Conservation (phyloP, 2,113 vertebrate genomes). For the Stercorarius parasiticus region DNA sequence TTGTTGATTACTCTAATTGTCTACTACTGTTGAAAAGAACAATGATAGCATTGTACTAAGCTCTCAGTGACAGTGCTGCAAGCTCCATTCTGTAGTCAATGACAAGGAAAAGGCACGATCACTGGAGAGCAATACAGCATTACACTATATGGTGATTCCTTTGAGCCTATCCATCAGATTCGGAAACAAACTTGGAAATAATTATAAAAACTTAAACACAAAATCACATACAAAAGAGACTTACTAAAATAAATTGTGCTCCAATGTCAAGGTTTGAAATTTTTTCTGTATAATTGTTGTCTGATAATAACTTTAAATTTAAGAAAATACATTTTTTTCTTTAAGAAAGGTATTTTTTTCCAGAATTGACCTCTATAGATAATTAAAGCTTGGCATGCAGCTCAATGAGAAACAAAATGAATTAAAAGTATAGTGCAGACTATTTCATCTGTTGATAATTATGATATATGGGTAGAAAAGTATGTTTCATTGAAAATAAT, state of each 20-base stretch:
- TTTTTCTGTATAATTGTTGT: not conserved
- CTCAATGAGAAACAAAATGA: not conserved
- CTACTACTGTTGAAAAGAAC: not conserved
- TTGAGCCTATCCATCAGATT: not conserved
- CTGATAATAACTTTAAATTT: not conserved
- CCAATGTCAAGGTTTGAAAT: not conserved
- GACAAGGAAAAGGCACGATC: not conserved
- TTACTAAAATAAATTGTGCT: not conserved
- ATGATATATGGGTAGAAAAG: not conserved
- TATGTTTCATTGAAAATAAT: not conserved
- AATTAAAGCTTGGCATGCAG: not conserved
- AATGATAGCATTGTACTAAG: not conserved
- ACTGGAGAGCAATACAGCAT: not conserved
- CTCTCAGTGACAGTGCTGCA: not conserved
- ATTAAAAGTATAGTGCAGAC: not conserved
- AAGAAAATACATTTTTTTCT: not conserved
- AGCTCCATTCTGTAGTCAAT: not conserved
- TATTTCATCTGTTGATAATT: not conserved
- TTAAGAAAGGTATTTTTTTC: not conserved
- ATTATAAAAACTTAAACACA: not conserved
- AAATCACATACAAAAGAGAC: not conserved
- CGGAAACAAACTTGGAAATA: not conserved
- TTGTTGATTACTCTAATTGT: not conserved
- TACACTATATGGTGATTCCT: not conserved
- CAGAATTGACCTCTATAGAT: not conserved